Percentiles rank a stretch among this genome's conserved stretches.
Conservation (phyloP, 2,113 vertebrate species). For the Neomonachus schauinslandi region DNA sequence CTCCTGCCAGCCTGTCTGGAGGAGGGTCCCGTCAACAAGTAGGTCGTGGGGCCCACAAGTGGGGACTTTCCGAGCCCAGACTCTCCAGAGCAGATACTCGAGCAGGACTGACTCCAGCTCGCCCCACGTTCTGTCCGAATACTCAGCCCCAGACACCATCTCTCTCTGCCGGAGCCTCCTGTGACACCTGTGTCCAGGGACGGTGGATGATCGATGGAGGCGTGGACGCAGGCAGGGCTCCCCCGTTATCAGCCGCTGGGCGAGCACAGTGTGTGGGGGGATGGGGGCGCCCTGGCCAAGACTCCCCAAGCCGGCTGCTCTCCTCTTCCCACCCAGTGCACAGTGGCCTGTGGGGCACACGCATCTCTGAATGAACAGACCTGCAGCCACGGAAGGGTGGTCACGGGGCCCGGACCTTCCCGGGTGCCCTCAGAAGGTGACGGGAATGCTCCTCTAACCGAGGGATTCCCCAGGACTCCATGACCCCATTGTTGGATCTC, state of each 20-base stretch:
- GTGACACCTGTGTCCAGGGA: background rate
- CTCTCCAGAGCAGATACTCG: background rate
- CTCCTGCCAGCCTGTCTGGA: background rate
- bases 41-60: background rate
- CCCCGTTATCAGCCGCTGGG: background rate
- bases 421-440: background rate
- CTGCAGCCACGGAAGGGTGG: background rate
- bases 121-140: background rate
- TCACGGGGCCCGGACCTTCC: background rate
- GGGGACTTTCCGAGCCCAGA: background rate
- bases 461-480: background rate
- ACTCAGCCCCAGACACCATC: accelerated
- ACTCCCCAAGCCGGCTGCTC: background rate
- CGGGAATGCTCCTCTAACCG: background rate
- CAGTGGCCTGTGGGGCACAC: background rate
- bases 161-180: background rate
- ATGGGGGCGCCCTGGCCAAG: background rate
- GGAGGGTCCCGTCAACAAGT: background rate
- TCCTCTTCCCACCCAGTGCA: background rate
- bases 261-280: background rate
- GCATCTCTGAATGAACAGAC: background rate
- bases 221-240: accelerated
- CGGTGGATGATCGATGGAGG: background rate
- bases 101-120: background rate
- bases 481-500: background rate